Evolutionary conservation across 2,113 vertebrate genomes (phyloP).

Genomic region (Antigone vipio): DNA sequence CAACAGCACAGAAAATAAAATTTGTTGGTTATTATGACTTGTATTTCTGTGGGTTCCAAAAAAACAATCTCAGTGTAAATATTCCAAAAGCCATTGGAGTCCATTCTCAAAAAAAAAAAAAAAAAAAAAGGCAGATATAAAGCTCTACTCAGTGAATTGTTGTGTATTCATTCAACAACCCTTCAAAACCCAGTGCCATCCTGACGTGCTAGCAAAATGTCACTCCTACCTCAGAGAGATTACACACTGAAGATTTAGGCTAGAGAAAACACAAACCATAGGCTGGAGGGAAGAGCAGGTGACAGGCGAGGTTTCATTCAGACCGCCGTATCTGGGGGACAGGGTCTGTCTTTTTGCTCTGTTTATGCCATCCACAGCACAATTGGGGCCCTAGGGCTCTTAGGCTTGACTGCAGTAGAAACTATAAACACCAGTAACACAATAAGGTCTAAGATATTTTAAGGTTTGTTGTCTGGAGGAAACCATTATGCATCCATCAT

Average conservation of each 20-base stretch:
- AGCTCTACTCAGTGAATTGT: not conserved
- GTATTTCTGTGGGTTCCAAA: not conserved
- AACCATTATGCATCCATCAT: not conserved
- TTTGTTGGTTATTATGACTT: slow-evolving; percentile 33
- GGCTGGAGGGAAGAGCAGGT: not conserved
- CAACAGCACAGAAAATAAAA: slow-evolving; percentile 41
- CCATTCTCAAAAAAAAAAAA: not conserved
- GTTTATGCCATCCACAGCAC: not conserved
- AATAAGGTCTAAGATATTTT: slow-evolving; percentile 20
- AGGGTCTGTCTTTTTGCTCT: not conserved
- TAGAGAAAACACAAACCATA: not conserved
- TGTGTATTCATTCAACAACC: not conserved
- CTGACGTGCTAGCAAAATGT: rapidly evolving
- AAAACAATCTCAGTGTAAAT: not conserved
- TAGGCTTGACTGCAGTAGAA: not conserved
- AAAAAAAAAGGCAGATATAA: not conserved
- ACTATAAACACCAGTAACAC: not conserved
- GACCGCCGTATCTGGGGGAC: not conserved
- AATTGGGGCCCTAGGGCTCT: not conserved
- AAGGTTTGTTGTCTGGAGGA: slow-evolving; percentile 20
- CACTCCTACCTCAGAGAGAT: not conserved
- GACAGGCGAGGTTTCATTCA: not conserved
- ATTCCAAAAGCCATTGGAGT: not conserved
- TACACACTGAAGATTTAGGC: not conserved
- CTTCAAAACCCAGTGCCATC: not conserved